Evolutionary conservation across 2,888 invertebrate species (phyloP), one percentile per base, ranked within the genome.

Genomic region (Cheilosia vulpina): DNA sequence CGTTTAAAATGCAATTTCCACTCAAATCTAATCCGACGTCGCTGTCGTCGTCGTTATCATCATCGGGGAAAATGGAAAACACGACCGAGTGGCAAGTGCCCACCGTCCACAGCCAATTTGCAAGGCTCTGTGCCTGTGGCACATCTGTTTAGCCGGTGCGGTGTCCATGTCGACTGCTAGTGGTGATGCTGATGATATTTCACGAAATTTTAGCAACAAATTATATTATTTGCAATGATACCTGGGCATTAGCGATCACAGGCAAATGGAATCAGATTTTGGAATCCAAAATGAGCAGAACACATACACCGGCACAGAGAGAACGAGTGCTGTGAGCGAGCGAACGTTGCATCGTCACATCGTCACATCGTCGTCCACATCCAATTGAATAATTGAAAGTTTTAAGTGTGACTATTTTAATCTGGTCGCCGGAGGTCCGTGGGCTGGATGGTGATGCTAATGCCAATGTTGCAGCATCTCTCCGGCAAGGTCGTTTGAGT

Each of bases 371-470:
- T 60, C 41, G 77, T 50, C 76, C 53, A 81, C 72, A 50, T 66
- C 66, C 80, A 85, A 85, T 85, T 85, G 85, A 81, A 85, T 85
- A 85, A 85, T 85, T 85, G 85, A 85, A 81, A 85, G 72, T 85
- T 85, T 81, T 81, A 85, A 85, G 85, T 85, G 85, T 81, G 85
- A 85, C 85, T 85, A 85, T 85, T 85, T 81, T 81, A 85, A 77
- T 81, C 72, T 81, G 50, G 85, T 80, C 65, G 76, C 69, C 21
- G 24, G 53, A 53, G 69, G 58, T 57, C 50, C 63, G 43, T 68
- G 80, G 78, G 83, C 60, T 78, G 68, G 72, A 58, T 72, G 58
- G 58, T 19, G 58, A 43, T 63, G 55, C 17, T 63, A 21, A 24
- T 60, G 53, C 57, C 50, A 52, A 38, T 62, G 60, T 65, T 41